phyloP scores from a whole-genome alignment of 2,888 invertebrate genomes.

The Antitype chi region DNA sequence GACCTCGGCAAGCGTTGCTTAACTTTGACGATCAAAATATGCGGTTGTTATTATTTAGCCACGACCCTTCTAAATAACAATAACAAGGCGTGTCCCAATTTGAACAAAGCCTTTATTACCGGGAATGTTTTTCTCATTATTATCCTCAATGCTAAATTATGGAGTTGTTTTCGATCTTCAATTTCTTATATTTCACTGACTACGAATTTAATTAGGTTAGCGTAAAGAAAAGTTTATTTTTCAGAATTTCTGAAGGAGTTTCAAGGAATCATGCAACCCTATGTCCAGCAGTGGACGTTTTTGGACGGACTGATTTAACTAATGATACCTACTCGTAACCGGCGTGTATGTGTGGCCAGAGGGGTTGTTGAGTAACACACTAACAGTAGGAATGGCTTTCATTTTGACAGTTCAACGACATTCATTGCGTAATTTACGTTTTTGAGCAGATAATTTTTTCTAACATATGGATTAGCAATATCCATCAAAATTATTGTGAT shows the following conservation, averaged over 20 bases:
- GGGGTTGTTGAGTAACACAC: too few species aligned
- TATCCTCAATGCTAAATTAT: not conserved
- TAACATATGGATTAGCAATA: too few species aligned
- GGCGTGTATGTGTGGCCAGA: too few species aligned
- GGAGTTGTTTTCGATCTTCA: not conserved
- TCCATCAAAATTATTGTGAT: too few species aligned
- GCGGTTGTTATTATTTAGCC: not conserved
- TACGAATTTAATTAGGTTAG: not conserved
- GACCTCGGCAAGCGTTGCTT: too few species aligned
- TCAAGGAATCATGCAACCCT: not conserved
- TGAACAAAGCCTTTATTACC: conserved; percentile 2
- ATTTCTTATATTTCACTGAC: not conserved
- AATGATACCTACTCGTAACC: not conserved
- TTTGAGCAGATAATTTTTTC: too few species aligned
- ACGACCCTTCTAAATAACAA: not conserved
- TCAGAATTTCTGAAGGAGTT: not conserved
- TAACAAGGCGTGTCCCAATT: not conserved
- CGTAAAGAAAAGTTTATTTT: not conserved
- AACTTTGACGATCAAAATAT: too few species aligned
- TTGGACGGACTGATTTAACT: not conserved
- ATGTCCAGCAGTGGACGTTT: not conserved
- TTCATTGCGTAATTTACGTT: too few species aligned
- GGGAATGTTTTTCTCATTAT: conserved; percentile 4
- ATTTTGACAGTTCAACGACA: too few species aligned
- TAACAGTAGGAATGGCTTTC: too few species aligned